Conservation (phyloP, 2,797 vertebrate species). For the Rhabdophis nuchalis region DNA sequence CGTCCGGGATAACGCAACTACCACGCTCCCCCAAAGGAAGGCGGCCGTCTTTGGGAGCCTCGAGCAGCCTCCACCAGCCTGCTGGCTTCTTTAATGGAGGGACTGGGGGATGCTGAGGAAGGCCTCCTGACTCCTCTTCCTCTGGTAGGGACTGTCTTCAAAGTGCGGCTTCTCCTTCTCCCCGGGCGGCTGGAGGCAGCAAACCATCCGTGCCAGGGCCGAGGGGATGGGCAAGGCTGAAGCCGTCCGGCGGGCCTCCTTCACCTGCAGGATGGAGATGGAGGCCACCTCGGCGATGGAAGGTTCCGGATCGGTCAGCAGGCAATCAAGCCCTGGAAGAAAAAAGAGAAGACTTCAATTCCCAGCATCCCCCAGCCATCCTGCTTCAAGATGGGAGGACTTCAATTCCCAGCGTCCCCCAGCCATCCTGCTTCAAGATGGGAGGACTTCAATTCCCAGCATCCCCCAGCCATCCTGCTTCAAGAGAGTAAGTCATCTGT, state of each 20-base stretch:
- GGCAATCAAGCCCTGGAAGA: slow-evolving; percentile 35
- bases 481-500: no score
- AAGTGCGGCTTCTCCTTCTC: background rate
- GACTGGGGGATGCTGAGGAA: background rate
- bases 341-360: no score
- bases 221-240: fast-evolving
- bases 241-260: background rate
- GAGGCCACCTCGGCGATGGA: slow-evolving; percentile 21
- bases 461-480: background rate
- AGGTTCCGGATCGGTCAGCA: slow-evolving; percentile 15
- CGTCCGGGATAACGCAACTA: background rate
- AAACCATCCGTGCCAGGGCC: background rate
- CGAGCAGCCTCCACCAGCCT: background rate
- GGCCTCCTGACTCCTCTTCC: background rate
- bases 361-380: no score
- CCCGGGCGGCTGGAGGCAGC: fast-evolving
- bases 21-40: background rate
- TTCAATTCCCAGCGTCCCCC: background rate
- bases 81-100: background rate
- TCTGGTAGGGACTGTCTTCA: slow-evolving; percentile 32
- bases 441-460: background rate
- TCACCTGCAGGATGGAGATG: slow-evolving; percentile 47
- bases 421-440: background rate
- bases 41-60: background rate
- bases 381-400: no score